These are phyloP conservation scores for Pipistrellus nathusii DNA, from an alignment of 2,797 vertebrate species.

Conservation along the genomic window DNA sequence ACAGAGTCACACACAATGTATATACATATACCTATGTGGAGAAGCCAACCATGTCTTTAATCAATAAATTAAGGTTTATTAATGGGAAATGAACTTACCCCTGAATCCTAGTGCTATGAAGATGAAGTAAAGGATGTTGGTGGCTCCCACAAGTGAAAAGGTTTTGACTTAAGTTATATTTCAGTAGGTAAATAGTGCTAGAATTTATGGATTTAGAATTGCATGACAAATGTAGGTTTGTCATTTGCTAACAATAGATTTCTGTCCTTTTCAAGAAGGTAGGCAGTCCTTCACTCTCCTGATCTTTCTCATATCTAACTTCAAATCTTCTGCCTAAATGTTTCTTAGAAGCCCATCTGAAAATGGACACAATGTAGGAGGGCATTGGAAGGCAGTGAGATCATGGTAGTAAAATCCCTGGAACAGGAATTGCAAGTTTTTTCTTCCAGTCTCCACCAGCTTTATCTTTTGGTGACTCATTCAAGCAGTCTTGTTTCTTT, in stretches of 20 bases:
- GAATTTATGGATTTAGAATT: constrained; percentile 43
- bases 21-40: background rate
- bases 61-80: constrained; percentile 52
- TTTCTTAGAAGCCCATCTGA: constrained; percentile 33
- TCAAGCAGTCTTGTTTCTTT: background rate
- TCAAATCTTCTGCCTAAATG: constrained; percentile 25
- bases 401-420: background rate
- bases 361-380: constrained; percentile 18
- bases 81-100: background rate
- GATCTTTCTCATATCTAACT: constrained; percentile 50
- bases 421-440: background rate
- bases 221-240: constrained; percentile 1
- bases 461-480: constrained; percentile 34
- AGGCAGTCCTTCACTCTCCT: constrained; percentile 55
- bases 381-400: background rate
- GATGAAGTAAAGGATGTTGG: background rate
- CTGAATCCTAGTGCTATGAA: background rate
- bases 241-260: constrained; percentile 58
- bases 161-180: constrained; percentile 51
- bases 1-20: background rate
- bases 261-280: constrained; percentile 41
- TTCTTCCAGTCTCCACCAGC: background rate
- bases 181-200: constrained; percentile 50
- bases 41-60: constrained; percentile 69
- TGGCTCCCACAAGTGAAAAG: background rate